Conservation (phyloP, 30 jellyfish, hydroid and myxozoan genomes). For the Aurelia sp. region DNA sequence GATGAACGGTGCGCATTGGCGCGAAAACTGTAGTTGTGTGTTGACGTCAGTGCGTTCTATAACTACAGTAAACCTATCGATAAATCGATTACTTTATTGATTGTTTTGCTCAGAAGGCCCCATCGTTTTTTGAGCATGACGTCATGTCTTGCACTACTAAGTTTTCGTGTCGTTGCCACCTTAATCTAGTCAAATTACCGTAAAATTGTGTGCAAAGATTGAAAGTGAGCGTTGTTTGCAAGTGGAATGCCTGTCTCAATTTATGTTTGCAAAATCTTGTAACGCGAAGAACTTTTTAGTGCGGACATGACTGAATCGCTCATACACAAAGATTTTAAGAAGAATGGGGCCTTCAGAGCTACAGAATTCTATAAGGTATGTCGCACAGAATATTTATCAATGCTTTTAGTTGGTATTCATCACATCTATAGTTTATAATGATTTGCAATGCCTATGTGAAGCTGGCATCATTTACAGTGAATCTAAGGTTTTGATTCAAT, state of each 20-base stretch:
- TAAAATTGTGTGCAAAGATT: too few relatives aligned
- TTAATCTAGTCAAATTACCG: background rate
- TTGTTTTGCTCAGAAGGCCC: constrained; percentile 56
- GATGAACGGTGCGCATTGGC: constrained; percentile 54
- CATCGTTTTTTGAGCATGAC: constrained; percentile 67
- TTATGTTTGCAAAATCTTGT: background rate
- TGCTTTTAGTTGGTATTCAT: background rate
- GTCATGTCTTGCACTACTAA: constrained; percentile 74
- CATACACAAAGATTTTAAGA: constrained; percentile 32
- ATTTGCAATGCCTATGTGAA: too few relatives aligned
- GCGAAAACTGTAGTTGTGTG: constrained; percentile 69
- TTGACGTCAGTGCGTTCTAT: constrained; percentile 60
- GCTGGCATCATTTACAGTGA: too few relatives aligned
- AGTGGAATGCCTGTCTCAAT: background rate
- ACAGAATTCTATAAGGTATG: constrained; percentile 32
- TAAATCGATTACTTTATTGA: background rate
- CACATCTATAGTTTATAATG: background rate
- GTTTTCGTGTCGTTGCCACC: constrained; percentile 71
- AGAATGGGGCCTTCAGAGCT: constrained; percentile 69
- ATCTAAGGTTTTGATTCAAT: too few relatives aligned
- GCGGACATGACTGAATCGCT: constrained; percentile 73
- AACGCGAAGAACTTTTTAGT: constrained; percentile 8
- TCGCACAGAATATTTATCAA: background rate
- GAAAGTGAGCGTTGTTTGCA: background rate
- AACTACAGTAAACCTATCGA: background rate